Conservation (phyloP, 1,140 invertebrate species). For the Adoxophyes honmai region DNA sequence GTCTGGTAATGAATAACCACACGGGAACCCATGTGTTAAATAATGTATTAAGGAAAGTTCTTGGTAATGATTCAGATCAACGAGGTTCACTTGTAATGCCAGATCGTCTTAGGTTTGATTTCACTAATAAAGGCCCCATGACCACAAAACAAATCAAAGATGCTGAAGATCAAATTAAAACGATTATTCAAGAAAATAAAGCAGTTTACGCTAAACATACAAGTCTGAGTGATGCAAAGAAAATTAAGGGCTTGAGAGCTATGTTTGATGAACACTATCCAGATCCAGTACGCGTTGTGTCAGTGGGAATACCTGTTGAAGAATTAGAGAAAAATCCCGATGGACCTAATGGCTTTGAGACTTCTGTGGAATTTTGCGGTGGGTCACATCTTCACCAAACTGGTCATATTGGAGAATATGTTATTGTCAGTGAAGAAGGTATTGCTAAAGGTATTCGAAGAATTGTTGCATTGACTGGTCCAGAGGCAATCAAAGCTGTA, state of each 20-base stretch:
- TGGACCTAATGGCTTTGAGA: slow-evolving; percentile 85
- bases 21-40: slow-evolving; percentile 99
- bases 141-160: slow-evolving; percentile 91
- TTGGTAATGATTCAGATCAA: slow-evolving; percentile 96
- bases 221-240: slow-evolving; percentile 90
- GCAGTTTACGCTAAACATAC: slow-evolving; percentile 94
- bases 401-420: slow-evolving; percentile 95
- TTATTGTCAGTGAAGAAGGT: slow-evolving; percentile 98
- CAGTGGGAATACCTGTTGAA: slow-evolving; percentile 95
- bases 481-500: slow-evolving; percentile 92
- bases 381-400: slow-evolving; percentile 96
- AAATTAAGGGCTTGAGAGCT: slow-evolving; percentile 95
- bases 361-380: slow-evolving; percentile 99
- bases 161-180: slow-evolving; percentile 88
- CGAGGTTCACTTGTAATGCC: slow-evolving; percentile 99
- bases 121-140: slow-evolving; percentile 96
- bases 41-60: slow-evolving; percentile 92
- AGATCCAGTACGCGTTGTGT: slow-evolving; percentile 98
- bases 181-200: slow-evolving; percentile 88
- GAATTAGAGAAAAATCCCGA: slow-evolving; percentile 92
- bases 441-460: slow-evolving; percentile 99
- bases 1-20: slow-evolving; percentile 98
- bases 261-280: slow-evolving; percentile 99
- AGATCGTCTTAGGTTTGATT: slow-evolving; percentile 97
- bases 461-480: slow-evolving; percentile 97